Evolutionary conservation across 1,140 invertebrate genomes (phyloP).

Genomic region (Helicoverpa armigera): DNA sequence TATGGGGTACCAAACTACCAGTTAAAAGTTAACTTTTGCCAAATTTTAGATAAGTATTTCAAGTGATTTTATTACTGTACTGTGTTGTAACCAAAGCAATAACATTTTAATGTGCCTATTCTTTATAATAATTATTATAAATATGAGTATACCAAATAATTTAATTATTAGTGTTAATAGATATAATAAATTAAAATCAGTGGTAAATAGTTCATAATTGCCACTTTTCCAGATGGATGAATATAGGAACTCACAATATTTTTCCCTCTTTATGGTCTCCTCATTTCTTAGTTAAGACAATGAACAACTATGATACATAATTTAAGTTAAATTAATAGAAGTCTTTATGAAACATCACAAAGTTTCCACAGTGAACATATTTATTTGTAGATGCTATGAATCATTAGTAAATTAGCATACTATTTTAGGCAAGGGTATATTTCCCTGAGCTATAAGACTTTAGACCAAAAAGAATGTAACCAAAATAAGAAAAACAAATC

Average conservation of each 20-base stretch:
- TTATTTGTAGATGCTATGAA: constrained; percentile 52
- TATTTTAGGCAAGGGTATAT: constrained; percentile 31
- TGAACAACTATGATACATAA: constrained; percentile 72
- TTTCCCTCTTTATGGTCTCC: constrained; percentile 71
- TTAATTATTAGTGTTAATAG: constrained; percentile 74
- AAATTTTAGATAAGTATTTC: constrained; percentile 84
- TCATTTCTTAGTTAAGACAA: constrained; percentile 55
- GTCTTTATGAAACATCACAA: constrained; percentile 72
- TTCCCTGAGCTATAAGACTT: constrained; percentile 31
- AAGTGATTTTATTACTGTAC: constrained; percentile 76
- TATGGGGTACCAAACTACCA: constrained; percentile 69
- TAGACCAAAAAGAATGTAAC: constrained; percentile 45
- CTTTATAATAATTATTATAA: constrained; percentile 68
- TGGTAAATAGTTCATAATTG: constrained; percentile 17
- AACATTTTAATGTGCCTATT: constrained; percentile 84
- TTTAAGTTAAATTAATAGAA: constrained; percentile 58
- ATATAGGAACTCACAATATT: constrained; percentile 21
- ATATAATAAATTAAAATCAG: constrained; percentile 44
- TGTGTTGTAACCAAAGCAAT: constrained; percentile 86
- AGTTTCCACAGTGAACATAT: constrained; percentile 61
- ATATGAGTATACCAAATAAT: constrained; percentile 78
- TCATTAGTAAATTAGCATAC: constrained; percentile 42
- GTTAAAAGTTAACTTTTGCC: constrained; percentile 74
- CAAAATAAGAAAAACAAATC: constrained; percentile 57
- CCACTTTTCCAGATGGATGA: constrained; percentile 23